These are phyloP conservation scores for Brachionus asplanchnoidis DNA, from an alignment of 1,140 invertebrate genomes.

Conservation along the genomic window DNA sequence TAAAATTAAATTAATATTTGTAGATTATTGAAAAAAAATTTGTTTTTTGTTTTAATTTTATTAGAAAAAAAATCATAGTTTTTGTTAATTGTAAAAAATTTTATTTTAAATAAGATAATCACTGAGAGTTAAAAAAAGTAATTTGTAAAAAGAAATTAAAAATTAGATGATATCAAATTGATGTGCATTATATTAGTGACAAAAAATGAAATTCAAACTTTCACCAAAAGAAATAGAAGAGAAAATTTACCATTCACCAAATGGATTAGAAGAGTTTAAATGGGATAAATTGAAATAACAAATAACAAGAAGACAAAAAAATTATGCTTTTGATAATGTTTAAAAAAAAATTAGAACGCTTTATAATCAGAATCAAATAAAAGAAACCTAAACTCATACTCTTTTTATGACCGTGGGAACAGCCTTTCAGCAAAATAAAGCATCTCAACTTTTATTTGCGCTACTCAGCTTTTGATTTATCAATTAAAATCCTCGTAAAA, in stretches of 20 bases:
- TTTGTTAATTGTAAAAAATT: neutral
- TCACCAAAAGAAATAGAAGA: neutral
- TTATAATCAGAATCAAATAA: neutral
- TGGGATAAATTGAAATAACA: neutral
- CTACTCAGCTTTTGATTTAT: neutral
- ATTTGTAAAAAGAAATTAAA: neutral
- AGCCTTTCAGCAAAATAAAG: neutral
- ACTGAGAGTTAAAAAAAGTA: neutral
- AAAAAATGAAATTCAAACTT: neutral
- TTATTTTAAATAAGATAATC: conserved; percentile 6
- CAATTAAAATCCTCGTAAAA: neutral
- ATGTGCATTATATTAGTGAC: neutral
- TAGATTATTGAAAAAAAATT: neutral
- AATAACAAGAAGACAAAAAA: neutral
- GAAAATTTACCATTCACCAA: neutral
- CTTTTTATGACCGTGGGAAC: neutral
- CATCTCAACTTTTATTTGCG: neutral
- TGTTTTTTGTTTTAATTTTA: conserved; percentile 1
- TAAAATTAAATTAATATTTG: no score
- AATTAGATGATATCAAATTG: neutral
- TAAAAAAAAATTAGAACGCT: neutral
- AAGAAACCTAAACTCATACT: neutral
- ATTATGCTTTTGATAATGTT: neutral
- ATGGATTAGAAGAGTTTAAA: neutral
- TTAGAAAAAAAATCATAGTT: neutral